Base-by-base conservation (phyloP, 2,888 invertebrate species). In the Stictocephala bisonia region DNA sequence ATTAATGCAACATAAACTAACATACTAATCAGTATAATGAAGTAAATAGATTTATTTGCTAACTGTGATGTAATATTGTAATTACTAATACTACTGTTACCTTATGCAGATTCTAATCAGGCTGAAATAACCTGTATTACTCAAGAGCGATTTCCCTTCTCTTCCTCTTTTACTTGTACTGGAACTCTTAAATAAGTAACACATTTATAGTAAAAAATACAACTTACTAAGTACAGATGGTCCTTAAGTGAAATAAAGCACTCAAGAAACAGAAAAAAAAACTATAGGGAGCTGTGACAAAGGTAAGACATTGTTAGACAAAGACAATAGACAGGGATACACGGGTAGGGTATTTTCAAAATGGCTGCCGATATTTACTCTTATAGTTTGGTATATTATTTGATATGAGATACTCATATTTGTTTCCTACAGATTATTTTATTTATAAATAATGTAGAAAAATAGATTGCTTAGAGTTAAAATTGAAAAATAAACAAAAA, bases 311-410 rank as follows among this genome's bases (percentile, higher is more conserved):
- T 48, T 53, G 64, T 69, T 73, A 73, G 70, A 73, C 73, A 73
- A 60, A 73, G 68, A 73, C 73, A 72, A 70, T 18, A 73, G 73
- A 73, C 73, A 73, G 73, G 73, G 73, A 73, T 56, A 73, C 73
- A 73, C 69, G 40, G 64, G 66, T 48, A 73, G 70, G 73, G 69
- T 58, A 51, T 68, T 75, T 75, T 77, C 76, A 78, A 78, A 77
- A 78, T 76, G 77, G 78, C 78, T 78, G 78, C 78, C 78, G 73
- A 74, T 67, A 56, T 58, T 71, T 50, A 35, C 53, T 50, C 68
- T 50, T 26, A 27, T n/a, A 26, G 6, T 20, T 22, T 20, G 29
- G 2, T 27, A 20, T 29, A 15, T 56, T 18, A 31, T 60, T 40
- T 22, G 22, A 64, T 13, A 26, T 44, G 27, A 9, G 22, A 60